Percentiles rank a stretch among this genome's conserved stretches.
Evolutionary conservation across 2,113 vertebrate species (phyloP).

Genomic region (Phainopepla nitens): DNA sequence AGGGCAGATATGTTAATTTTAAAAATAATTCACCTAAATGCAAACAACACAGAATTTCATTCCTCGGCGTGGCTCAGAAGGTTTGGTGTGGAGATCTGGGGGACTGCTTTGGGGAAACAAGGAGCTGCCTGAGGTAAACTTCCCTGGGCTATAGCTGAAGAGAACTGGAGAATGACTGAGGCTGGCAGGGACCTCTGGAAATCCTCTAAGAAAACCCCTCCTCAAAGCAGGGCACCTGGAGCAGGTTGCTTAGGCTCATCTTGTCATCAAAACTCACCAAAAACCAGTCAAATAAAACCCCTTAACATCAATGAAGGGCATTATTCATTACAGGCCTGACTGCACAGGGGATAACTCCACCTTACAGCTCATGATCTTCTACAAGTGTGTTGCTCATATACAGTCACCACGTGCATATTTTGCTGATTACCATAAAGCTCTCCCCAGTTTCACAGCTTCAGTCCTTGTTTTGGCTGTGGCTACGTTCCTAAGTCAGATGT

Average conservation of each 20-base stretch:
- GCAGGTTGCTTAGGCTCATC: not conserved
- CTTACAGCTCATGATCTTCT: rapidly evolving
- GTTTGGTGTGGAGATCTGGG: not conserved
- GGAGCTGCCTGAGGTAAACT: not conserved
- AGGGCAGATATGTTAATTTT: not conserved
- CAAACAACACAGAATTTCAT: not conserved
- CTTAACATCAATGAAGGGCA: not conserved
- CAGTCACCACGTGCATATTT: not conserved
- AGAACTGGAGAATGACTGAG: rapidly evolving
- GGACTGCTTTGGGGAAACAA: not conserved
- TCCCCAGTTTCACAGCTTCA: not conserved
- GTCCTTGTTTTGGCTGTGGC: not conserved
- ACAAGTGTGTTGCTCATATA: not conserved
- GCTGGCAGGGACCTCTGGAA: not conserved
- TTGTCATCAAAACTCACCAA: rapidly evolving
- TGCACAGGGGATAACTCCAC: not conserved
- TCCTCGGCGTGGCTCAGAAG: rapidly evolving
- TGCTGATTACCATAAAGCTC: not conserved
- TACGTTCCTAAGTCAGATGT: not conserved
- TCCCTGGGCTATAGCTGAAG: not conserved
- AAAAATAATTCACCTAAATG: not conserved
- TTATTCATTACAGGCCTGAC: not conserved
- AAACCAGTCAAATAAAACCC: not conserved
- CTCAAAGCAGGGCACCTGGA: not conserved
- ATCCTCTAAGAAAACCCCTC: not conserved